These are phyloP conservation scores for Heloderma charlesbogerti DNA, from an alignment of 2,113 vertebrate genomes.

Conservation along the genomic window DNA sequence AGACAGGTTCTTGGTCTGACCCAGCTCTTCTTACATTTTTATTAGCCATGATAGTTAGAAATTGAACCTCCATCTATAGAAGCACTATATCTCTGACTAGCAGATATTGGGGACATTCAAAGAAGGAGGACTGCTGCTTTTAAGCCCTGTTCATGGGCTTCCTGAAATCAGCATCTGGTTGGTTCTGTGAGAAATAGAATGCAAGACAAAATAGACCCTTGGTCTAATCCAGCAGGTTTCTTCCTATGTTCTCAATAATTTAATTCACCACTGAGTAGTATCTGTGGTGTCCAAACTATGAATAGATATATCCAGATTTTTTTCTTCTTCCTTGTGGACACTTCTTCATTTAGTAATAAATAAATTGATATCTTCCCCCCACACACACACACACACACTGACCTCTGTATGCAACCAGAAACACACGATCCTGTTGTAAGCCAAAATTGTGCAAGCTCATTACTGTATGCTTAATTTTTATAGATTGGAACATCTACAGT, in stretches of 20 bases:
- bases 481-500: not conserved
- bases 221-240: not conserved
- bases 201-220: not conserved
- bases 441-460: not conserved
- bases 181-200: too few relatives aligned
- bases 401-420: not conserved
- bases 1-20: not conserved
- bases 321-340: not conserved
- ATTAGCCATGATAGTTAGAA: too few relatives aligned
- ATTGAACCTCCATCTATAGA: too few relatives aligned
- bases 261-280: not conserved
- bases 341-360: not conserved
- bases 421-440: not conserved
- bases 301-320: not conserved
- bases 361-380: not conserved
- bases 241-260: not conserved
- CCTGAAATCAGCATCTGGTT: too few relatives aligned
- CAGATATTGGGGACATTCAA: not conserved
- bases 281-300: not conserved
- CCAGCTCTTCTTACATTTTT: too few relatives aligned
- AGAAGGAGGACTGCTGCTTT: not conserved
- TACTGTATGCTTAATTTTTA: not conserved
- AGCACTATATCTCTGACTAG: too few relatives aligned
- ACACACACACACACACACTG: not conserved
- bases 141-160: not conserved